A percentile compares a stretch with the other conserved stretches of the same genome.
phyloP scores from a whole-genome alignment of 2,888 invertebrate genomes.

The Parthenolecanium corni region DNA sequence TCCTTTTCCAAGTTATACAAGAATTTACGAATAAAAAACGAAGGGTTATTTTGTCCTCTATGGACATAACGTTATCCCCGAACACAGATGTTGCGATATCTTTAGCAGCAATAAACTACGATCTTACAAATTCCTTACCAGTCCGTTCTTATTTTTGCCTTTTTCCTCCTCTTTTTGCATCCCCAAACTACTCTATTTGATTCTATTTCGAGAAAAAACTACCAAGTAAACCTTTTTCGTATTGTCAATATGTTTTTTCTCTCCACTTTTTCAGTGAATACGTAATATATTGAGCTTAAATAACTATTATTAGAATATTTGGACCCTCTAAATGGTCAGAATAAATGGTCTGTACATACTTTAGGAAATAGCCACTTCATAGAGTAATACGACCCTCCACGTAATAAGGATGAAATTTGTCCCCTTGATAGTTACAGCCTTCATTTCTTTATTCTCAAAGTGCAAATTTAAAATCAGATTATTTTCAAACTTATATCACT shows the following conservation, averaged over 20 bases:
- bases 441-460: too few species aligned
- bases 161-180: not conserved
- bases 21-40: constrained; percentile 22
- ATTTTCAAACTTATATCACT: too few species aligned
- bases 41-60: constrained; percentile 27
- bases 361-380: constrained; percentile 3
- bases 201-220: not conserved
- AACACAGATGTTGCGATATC: constrained; percentile 28
- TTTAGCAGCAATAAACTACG: constrained; percentile 23
- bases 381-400: too few species aligned
- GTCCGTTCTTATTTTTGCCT: constrained; percentile 7
- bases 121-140: constrained; percentile 28
- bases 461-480: too few species aligned
- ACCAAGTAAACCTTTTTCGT: constrained; percentile 5
- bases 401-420: too few species aligned
- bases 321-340: constrained; percentile 14
- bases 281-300: constrained; percentile 17
- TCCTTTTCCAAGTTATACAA: constrained; percentile 24
- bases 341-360: constrained; percentile 20
- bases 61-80: constrained; percentile 24
- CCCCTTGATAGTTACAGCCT: too few species aligned
- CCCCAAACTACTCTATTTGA: not conserved
- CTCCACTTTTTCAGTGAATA: not conserved
- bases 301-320: constrained; percentile 22
- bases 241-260: constrained; percentile 18